Evolutionary conservation across 2,113 vertebrate species (phyloP), one percentile per base, ranked within the genome.

Genomic region (Xerus inauris): DNA sequence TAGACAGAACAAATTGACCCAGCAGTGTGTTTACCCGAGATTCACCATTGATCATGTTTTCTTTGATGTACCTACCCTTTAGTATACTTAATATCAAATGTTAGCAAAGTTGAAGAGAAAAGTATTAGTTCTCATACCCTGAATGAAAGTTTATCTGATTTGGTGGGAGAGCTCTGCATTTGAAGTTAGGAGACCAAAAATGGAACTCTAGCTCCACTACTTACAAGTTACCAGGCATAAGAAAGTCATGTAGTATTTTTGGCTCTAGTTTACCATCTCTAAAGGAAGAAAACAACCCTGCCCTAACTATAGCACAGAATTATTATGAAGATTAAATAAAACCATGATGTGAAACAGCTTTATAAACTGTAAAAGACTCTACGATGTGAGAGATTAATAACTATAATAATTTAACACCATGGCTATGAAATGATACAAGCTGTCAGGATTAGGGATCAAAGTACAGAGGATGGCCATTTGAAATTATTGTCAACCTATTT

Each of bases 1-100:
- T 87, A 92, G 79, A 90, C 2, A 95, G 84, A 95, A 89, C 80
- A 93, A 83, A 94, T 96, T 89, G 81, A 94, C 92, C 72, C 95
- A 67, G 51, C 89, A 85, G 79, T 91, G 89, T 97, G 69, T 96
- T 96, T 93, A 85, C 89, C 47, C 57, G 71, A 40, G 87, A 90
- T 26, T 89, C 83, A 57, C 83, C 47, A 94, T 4, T 75, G 89
- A 85, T 85, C 71, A 40, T 19, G 57, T n/a, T 45, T 71, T 75
- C 79, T 96, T 79, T 89, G 80, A 91, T 62, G 47, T 75, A 8
- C 26, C 35, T 64, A 65, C 72, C 82, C 47, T 81, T 75, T 17
- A 75, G 49, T 80, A 64, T 54, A 79, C 83, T 81, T 81, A 81
- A 89, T 67, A 73, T 57, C 65, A 90, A 40, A 79, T 59, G 38